Conservation (phyloP, 1,140 invertebrate species). For the Caenorhabditis inopinata region DNA sequence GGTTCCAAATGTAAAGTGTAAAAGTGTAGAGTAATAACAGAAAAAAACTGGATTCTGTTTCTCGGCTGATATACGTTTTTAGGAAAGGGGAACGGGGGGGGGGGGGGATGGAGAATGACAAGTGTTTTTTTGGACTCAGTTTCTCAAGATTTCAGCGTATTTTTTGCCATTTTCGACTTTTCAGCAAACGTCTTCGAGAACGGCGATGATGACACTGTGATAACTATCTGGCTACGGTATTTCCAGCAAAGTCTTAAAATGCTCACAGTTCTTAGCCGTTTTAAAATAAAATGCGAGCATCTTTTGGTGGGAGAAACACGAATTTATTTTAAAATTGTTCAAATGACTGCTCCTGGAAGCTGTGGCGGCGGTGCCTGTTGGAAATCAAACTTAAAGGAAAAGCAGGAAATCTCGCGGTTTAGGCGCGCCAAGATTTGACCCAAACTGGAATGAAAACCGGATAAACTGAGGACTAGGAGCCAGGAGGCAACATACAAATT, state of each 20-base stretch:
- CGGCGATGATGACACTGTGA: no score
- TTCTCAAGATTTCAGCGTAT: background rate
- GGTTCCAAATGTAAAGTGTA: conserved; percentile 2
- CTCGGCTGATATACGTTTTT: background rate
- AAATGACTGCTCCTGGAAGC: no score
- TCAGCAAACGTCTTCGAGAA: background rate
- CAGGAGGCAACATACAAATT: background rate
- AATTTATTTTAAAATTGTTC: no score
- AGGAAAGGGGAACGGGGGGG: background rate
- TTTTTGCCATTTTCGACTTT: background rate
- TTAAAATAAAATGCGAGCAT: no score
- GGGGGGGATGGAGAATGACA: background rate
- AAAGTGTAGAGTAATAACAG: background rate
- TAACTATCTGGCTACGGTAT: no score
- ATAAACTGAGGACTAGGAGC: background rate
- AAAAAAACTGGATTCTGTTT: background rate
- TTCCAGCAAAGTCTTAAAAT: no score
- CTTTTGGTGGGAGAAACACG: no score
- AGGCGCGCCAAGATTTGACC: background rate
- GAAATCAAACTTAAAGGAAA: no score
- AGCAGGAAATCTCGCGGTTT: no score
- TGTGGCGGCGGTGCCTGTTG: no score
- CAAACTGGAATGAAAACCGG: background rate
- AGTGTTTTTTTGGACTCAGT: background rate
- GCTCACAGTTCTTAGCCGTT: no score